phyloP scores from a whole-genome alignment of 2,113 vertebrate genomes.

The Mormyrus iriodes region DNA sequence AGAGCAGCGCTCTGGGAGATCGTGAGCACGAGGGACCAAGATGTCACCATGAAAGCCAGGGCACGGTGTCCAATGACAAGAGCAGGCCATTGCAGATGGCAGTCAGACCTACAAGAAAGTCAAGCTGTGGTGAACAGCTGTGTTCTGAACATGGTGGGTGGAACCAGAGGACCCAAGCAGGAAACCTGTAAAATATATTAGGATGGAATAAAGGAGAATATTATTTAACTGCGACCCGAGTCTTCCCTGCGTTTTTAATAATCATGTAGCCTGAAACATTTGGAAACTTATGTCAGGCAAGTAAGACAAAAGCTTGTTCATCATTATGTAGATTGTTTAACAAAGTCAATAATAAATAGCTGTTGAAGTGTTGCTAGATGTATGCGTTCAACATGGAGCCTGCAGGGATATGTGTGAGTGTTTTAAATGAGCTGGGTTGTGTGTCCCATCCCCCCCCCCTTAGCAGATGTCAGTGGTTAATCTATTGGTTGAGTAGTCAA shows the following conservation, averaged over 20 bases:
- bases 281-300: neutral
- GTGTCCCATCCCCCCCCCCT: neutral
- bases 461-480: neutral
- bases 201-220: neutral
- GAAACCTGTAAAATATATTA: neutral
- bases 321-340: neutral
- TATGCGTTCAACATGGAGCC: neutral
- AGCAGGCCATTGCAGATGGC: neutral
- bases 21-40: constrained; percentile 34
- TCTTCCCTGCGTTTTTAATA: neutral
- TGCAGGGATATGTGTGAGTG: neutral
- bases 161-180: neutral
- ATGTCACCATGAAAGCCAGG: neutral
- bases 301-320: neutral
- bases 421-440: neutral
- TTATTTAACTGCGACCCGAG: neutral
- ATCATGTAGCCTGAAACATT: neutral
- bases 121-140: neutral
- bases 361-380: neutral
- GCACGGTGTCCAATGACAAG: neutral
- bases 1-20: constrained; percentile 55
- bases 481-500: neutral
- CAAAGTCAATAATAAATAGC: neutral
- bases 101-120: neutral
- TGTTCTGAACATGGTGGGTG: neutral